Evolutionary conservation across 2,888 invertebrate species (phyloP).

Genomic region (Gnatocerus cornutus): DNA sequence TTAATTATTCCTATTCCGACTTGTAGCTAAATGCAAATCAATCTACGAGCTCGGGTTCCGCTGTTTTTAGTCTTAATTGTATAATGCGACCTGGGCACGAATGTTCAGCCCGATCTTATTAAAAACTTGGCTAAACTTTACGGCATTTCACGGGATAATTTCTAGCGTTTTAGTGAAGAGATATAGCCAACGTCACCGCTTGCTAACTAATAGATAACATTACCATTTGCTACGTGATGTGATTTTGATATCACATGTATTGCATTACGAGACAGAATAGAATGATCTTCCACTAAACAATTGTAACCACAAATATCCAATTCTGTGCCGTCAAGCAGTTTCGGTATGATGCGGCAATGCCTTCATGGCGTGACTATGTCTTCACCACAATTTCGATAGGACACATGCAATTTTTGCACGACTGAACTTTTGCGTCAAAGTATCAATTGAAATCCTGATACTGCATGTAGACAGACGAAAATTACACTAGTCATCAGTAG

Average conservation of each 20-base stretch:
- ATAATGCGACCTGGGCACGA: slow-evolving; percentile 1
- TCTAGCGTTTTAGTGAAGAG: not conserved
- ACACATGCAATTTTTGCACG: too few species aligned
- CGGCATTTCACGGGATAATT: not conserved
- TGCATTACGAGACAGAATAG: not conserved
- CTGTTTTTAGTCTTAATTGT: slow-evolving; percentile 4
- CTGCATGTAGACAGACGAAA: too few species aligned
- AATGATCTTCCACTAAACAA: not conserved
- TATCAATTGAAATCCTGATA: too few species aligned
- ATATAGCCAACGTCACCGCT: too few species aligned
- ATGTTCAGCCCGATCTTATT: not conserved
- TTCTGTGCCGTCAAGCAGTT: too few species aligned
- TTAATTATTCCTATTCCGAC: slow-evolving; percentile 27
- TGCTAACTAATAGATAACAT: too few species aligned
- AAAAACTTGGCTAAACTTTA: slow-evolving; percentile 5
- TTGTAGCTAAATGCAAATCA: slow-evolving; percentile 33
- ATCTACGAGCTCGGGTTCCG: slow-evolving; percentile 14
- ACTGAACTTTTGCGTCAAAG: too few species aligned
- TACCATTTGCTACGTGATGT: not conserved
- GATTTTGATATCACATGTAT: not conserved
- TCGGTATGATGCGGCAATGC: too few species aligned
- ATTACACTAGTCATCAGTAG: too few species aligned
- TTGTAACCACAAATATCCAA: too few species aligned
- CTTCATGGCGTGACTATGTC: too few species aligned
- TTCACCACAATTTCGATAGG: too few species aligned